Evolutionary conservation across 2,888 invertebrate species (phyloP).

Genomic region (Epsilonema sp.): DNA sequence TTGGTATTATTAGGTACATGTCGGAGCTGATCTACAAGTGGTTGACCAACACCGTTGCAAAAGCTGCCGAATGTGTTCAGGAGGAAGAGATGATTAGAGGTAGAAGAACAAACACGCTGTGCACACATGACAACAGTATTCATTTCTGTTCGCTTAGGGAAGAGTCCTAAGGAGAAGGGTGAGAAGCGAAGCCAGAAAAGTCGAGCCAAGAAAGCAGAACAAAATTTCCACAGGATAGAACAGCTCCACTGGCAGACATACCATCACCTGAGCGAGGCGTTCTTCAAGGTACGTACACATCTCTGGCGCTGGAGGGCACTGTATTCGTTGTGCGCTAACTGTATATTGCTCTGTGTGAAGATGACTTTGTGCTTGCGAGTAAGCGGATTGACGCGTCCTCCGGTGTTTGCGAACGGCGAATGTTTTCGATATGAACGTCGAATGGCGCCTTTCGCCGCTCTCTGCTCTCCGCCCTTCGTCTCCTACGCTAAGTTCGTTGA

Average conservation of each 20-base stretch:
- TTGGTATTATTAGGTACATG: slow-evolving; percentile 46
- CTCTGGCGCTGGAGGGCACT: too few species aligned
- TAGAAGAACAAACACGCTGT: too few species aligned
- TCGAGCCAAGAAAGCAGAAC: slow-evolving; percentile 39
- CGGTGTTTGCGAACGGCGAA: slow-evolving; percentile 74
- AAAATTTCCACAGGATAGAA: slow-evolving; percentile 51
- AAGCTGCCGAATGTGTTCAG: slow-evolving; percentile 66
- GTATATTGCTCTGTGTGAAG: not conserved
- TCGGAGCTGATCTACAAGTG: slow-evolving; percentile 85
- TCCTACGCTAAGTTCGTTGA: slow-evolving; percentile 70
- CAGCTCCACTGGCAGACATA: slow-evolving; percentile 70
- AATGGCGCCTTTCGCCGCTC: slow-evolving; percentile 64
- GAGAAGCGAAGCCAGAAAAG: slow-evolving; percentile 22
- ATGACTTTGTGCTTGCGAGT: too few species aligned
- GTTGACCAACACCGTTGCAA: slow-evolving; percentile 66
- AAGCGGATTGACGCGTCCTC: too few species aligned
- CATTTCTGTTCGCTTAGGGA: too few species aligned
- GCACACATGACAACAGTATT: too few species aligned
- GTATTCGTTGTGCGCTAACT: not conserved
- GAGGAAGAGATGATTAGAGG: slow-evolving; percentile 46
- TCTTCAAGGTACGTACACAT: slow-evolving; percentile 49
- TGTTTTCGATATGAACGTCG: slow-evolving; percentile 82
- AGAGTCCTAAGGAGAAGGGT: slow-evolving; percentile 16
- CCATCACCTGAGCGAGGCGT: slow-evolving; percentile 82
- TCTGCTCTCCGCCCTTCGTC: slow-evolving; percentile 71